Percentiles rank a stretch among this genome's conserved stretches.
phyloP scores from a whole-genome alignment of 2,888 invertebrate species.

The Thera britannica region DNA sequence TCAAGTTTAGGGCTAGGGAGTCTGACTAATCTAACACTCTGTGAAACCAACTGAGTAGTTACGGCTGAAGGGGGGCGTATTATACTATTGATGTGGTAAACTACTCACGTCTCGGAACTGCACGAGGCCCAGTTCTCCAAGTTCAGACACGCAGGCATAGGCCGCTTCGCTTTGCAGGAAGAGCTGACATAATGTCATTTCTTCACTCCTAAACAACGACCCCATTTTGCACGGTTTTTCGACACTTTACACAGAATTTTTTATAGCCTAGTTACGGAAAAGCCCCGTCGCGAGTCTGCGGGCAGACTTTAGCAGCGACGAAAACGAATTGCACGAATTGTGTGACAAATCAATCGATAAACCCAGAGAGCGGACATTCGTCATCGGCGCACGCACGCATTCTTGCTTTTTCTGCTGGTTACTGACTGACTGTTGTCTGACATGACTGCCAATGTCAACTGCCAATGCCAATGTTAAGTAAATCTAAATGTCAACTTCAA shows the following conservation, averaged over 20 bases:
- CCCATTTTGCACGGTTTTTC: slow-evolving; percentile 87
- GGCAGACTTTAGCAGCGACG: slow-evolving; percentile 78
- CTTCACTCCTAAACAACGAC: slow-evolving; percentile 98
- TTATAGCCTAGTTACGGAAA: slow-evolving; percentile 54
- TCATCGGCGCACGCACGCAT: slow-evolving; percentile 59
- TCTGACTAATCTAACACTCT: background rate
- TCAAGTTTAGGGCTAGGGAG: too few species aligned
- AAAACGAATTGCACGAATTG: slow-evolving; percentile 59
- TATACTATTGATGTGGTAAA: slow-evolving; percentile 34
- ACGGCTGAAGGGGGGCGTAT: slow-evolving; percentile 41
- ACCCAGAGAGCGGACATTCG: slow-evolving; percentile 48
- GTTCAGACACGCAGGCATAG: slow-evolving; percentile 98
- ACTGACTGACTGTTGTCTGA: too few species aligned
- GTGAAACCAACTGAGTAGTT: background rate
- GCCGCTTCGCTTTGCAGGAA: slow-evolving; percentile 99
- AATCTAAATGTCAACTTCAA: too few species aligned
- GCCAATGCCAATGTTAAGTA: too few species aligned
- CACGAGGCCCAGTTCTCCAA: slow-evolving; percentile 98
- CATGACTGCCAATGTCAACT: too few species aligned
- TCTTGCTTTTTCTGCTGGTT: background rate
- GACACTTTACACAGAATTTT: slow-evolving; percentile 57
- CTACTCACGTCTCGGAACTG: slow-evolving; percentile 97
- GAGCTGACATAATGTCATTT: slow-evolving; percentile 99
- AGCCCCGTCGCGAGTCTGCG: slow-evolving; percentile 75
- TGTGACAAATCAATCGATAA: slow-evolving; percentile 67